phyloP scores from a whole-genome alignment of 2,888 invertebrate species.

The Hypsopygia costalis region DNA sequence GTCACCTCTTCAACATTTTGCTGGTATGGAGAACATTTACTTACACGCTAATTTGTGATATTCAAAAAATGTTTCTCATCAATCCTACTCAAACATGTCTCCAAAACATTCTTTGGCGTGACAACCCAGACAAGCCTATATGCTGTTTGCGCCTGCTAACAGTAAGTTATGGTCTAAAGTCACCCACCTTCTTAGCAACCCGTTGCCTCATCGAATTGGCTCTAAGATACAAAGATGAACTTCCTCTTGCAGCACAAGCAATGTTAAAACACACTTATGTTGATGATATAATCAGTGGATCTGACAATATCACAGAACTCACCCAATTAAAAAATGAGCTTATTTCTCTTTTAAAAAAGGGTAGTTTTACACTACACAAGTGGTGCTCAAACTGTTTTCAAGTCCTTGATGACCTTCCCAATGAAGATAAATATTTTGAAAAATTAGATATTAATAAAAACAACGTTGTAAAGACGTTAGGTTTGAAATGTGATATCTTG shows the following conservation, averaged over 20 bases:
- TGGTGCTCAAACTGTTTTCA: constrained; percentile 7
- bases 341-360: neutral
- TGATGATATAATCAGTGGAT: constrained; percentile 4
- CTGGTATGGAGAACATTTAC: constrained; percentile 18
- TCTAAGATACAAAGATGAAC: constrained; percentile 3
- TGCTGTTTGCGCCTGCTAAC: constrained; percentile 16
- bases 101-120: constrained; percentile 17
- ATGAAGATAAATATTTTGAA: too few species aligned
- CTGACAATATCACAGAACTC: neutral
- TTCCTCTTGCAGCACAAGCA: constrained; percentile 8
- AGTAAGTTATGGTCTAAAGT: constrained; percentile 15
- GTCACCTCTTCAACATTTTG: constrained; percentile 19
- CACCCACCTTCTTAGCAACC: constrained; percentile 12
- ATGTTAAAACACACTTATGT: constrained; percentile 8
- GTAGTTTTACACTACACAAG: constrained; percentile 8
- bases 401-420: neutral
- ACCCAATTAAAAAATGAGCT: neutral
- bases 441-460: too few species aligned
- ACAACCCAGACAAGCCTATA: constrained; percentile 11
- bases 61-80: constrained; percentile 18
- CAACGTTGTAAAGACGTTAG: neutral
- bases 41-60: constrained; percentile 17
- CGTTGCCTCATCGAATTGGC: constrained; percentile 15
- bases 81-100: constrained; percentile 1
- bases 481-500: constrained; percentile 2